A percentile compares a stretch with the other conserved stretches of the same genome.
These are phyloP conservation scores for Botia almorhae DNA, from an alignment of 2,797 vertebrate genomes.

Conservation along the genomic window DNA sequence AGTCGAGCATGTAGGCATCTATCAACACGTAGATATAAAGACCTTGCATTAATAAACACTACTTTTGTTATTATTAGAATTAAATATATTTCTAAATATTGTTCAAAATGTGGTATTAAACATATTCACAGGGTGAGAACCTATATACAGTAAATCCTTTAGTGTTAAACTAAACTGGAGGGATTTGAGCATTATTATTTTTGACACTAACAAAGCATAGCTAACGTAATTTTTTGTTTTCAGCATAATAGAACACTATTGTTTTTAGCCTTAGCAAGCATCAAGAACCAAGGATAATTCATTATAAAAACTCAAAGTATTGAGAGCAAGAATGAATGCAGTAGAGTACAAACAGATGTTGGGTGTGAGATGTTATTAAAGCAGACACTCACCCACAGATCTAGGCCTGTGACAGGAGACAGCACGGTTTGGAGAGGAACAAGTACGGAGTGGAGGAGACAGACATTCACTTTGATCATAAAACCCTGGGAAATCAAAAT, in stretches of 20 bases:
- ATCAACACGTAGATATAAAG: neutral
- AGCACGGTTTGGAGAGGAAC: slow-evolving; percentile 62
- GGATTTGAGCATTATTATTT: too few relatives aligned
- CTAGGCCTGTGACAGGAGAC: slow-evolving; percentile 69
- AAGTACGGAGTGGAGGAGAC: slow-evolving; percentile 69
- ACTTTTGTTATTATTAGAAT: slow-evolving; percentile 2
- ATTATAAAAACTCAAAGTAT: neutral
- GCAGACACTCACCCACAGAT: slow-evolving; percentile 72
- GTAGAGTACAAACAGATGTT: neutral
- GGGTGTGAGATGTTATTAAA: neutral
- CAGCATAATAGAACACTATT: too few relatives aligned
- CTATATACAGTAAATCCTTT: too few relatives aligned
- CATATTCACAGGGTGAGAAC: neutral
- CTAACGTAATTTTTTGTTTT: too few relatives aligned
- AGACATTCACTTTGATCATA: slow-evolving; percentile 75
- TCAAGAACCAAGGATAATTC: neutral
- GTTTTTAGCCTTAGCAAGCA: neutral
- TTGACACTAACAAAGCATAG: too few relatives aligned
- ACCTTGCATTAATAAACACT: neutral
- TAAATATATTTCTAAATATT: neutral
- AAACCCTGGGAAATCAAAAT: slow-evolving; percentile 66
- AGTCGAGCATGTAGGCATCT: slow-evolving; percentile 71
- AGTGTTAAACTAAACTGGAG: too few relatives aligned
- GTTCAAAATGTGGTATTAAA: neutral
- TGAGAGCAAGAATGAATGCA: neutral